A percentile compares a stretch with the other conserved stretches of the same genome.
phyloP scores from a whole-genome alignment of 2,113 vertebrate genomes.

The Thunnus maccoyii region DNA sequence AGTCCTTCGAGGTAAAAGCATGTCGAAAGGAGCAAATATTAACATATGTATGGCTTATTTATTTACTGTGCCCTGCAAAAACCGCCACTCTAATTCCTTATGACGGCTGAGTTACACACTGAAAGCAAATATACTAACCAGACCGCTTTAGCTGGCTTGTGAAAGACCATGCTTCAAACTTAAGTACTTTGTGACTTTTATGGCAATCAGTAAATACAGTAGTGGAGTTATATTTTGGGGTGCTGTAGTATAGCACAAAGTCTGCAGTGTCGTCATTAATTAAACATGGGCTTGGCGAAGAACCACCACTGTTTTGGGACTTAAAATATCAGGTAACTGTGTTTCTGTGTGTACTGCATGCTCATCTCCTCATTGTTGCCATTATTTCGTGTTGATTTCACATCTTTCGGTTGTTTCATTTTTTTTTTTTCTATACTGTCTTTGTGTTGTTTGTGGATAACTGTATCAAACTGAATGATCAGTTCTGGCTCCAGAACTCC shows the following conservation, averaged over 20 bases:
- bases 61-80: not conserved
- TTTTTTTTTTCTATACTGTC: slow-evolving; percentile 57
- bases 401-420: slow-evolving; percentile 59
- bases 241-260: slow-evolving; percentile 1
- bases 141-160: slow-evolving; percentile 22
- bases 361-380: slow-evolving; percentile 19
- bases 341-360: slow-evolving; percentile 62
- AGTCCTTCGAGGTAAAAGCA: slow-evolving; percentile 25
- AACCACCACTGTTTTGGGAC: slow-evolving; percentile 55
- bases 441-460: slow-evolving; percentile 64
- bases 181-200: not conserved
- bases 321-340: slow-evolving; percentile 69
- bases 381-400: slow-evolving; percentile 40
- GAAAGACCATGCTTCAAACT: slow-evolving; percentile 8
- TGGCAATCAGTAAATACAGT: not conserved
- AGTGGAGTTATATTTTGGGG: not conserved
- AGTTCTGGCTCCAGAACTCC: slow-evolving; percentile 85
- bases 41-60: slow-evolving; percentile 30
- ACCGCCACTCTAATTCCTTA: not conserved
- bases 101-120: not conserved
- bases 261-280: slow-evolving; percentile 2
- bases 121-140: slow-evolving; percentile 38
- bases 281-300: slow-evolving; percentile 53
- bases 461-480: slow-evolving; percentile 67
- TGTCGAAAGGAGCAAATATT: slow-evolving; percentile 8